phyloP scores from a whole-genome alignment of 2,888 invertebrate genomes.

The Microchrysa polita region DNA sequence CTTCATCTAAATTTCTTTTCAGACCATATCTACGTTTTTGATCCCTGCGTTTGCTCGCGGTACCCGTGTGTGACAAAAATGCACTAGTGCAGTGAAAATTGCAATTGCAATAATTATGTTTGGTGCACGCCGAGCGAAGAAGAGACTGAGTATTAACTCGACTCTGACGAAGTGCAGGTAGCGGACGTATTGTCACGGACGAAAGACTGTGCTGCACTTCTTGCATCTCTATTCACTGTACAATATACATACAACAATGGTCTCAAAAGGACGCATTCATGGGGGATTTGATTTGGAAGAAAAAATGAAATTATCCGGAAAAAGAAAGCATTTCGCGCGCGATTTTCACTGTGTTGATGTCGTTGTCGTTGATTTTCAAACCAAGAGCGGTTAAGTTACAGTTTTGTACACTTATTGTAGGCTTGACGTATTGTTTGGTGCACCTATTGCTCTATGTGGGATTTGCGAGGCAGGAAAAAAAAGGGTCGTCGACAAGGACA shows the following conservation, averaged over 20 bases:
- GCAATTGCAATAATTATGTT: constrained; percentile 18
- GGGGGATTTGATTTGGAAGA: constrained; percentile 14
- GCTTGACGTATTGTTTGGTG: background rate
- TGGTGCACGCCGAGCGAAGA: background rate
- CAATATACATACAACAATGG: too few species aligned
- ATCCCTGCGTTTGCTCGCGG: too few species aligned
- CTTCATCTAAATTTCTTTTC: background rate
- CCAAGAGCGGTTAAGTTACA: background rate
- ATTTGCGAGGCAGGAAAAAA: too few species aligned
- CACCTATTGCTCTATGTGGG: constrained; percentile 11
- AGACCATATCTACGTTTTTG: background rate
- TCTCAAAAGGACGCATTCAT: background rate
- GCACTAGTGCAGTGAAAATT: constrained; percentile 27
- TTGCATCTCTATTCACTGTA: too few species aligned
- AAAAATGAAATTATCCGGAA: constrained; percentile 36
- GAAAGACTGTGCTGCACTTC: constrained; percentile 17
- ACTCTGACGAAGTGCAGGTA: constrained; percentile 20
- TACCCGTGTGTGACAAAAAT: constrained; percentile 12
- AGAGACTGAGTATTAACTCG: background rate
- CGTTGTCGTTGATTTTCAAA: background rate
- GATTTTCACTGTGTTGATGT: constrained; percentile 4
- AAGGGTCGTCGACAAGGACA: constrained; percentile 10
- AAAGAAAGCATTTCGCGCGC: constrained; percentile 32
- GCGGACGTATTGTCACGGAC: constrained; percentile 22
- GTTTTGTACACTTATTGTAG: background rate